Base-by-base conservation (phyloP, 2,888 invertebrate genomes). In the Lasiommata megera region DNA sequence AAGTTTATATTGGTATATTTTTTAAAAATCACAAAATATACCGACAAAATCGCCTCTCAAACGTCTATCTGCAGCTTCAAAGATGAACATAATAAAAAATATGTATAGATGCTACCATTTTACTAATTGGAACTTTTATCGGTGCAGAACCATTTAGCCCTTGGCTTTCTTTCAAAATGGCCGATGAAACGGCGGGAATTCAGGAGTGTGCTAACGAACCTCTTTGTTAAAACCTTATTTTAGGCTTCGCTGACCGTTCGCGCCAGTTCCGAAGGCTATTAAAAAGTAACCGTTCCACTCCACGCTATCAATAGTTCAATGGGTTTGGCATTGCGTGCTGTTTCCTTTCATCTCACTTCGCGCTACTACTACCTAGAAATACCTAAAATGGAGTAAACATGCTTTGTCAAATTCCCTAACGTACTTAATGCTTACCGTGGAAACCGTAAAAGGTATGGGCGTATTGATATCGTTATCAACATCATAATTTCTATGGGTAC, bases 141-240 rank as follows among this genome's bases (percentile, higher is more conserved):
- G n/a, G 17, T n/a, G 6, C 23, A 12, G 18, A 17, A 12, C 46
- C 46, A 46, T 46, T 48, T 36, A 37, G 37, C 48, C 48, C 18
- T 48, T 23, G 12, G 48, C 48, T 37, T 17, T 48, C 48, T 48
- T 48, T 48, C 36, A 48, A 48, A 36, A 48, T 36, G 36, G 36
- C 37, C 12, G 17, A 48, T 47, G 23, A 23, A 48, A 48, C 36
- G 36, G 36, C 36, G 51, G 46, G 52, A 60, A 53, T 52, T 48
- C 60, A 60, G 56, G 52, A 56, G 52, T 61, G 47, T 69, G 60
- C 82, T 88, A 88, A 88, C 87, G 85, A 88, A 86, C 72, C 79
- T 76, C 83, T 84, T 87, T 88, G 87, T 87, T 80, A 74, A 79
- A 82, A 79, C 80, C 82, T 83, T 84, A 82, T 79, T 83, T 79